phyloP scores from a whole-genome alignment of 2,113 vertebrate genomes.

The Sander lucioperca region DNA sequence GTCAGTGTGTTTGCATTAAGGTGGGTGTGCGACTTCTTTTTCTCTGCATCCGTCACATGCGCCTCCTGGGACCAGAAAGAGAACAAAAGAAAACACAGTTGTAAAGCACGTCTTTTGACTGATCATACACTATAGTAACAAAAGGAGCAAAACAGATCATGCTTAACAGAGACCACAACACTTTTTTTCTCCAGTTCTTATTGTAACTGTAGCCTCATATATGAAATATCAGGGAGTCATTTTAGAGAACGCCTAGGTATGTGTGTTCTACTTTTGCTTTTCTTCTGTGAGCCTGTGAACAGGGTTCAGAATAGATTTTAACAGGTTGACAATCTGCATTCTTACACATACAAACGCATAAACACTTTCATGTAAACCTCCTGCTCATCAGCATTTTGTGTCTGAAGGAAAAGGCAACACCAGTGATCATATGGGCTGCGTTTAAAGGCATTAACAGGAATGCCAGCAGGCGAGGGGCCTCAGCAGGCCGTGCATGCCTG shows the following conservation, averaged over 20 bases:
- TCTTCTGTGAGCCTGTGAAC: slow-evolving; percentile 10
- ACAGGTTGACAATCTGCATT: neutral
- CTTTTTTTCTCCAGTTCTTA: no score
- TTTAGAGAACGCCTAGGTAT: neutral
- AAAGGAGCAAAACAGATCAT: slow-evolving; percentile 6
- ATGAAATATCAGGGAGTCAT: neutral
- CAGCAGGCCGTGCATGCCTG: neutral
- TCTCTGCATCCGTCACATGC: slow-evolving; percentile 29
- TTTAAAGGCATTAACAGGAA: slow-evolving; percentile 31
- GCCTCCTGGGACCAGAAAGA: slow-evolving; percentile 67
- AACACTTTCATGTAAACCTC: slow-evolving; percentile 1
- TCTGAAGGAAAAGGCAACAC: slow-evolving; percentile 10
- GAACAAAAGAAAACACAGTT: slow-evolving; percentile 33
- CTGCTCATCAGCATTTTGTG: slow-evolving; percentile 19
- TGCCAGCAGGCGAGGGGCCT: slow-evolving; percentile 16
- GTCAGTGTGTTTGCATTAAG: slow-evolving; percentile 31
- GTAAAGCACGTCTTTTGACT: slow-evolving; percentile 7
- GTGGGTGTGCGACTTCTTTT: slow-evolving; percentile 34
- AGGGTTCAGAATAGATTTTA: slow-evolving; percentile 29
- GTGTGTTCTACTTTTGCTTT: slow-evolving; percentile 25
- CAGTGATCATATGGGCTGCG: neutral
- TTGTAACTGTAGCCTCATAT: slow-evolving; percentile 1
- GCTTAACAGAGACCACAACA: neutral
- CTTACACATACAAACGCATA: neutral
- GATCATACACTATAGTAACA: neutral